These are phyloP conservation scores for Bufotes viridis DNA, from an alignment of 2,797 vertebrate species.

Conservation along the genomic window DNA sequence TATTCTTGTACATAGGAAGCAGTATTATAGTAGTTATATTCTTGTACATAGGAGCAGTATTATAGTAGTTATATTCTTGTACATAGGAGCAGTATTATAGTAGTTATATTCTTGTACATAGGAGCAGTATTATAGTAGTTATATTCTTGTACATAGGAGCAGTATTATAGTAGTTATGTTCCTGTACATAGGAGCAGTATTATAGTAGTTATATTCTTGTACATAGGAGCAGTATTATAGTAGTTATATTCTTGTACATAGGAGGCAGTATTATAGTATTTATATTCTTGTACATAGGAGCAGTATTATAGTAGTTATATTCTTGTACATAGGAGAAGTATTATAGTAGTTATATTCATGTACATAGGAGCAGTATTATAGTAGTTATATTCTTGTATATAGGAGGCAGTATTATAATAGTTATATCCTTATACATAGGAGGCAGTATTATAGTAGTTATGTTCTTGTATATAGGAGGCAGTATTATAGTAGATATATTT, in stretches of 20 bases:
- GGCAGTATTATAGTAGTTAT: too few relatives aligned
- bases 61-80: slow-evolving; percentile 2
- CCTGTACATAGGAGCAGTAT: not conserved
- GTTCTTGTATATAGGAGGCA: too few relatives aligned
- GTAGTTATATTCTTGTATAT: slow-evolving; percentile 8
- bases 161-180: slow-evolving; percentile 17
- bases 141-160: slow-evolving; percentile 11
- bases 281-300: not conserved
- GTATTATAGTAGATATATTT: too few relatives aligned
- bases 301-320: slow-evolving; percentile 13
- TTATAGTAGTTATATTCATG: slow-evolving; percentile 1
- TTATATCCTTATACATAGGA: not conserved
- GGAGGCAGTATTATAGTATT: not conserved
- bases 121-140: slow-evolving; percentile 14
- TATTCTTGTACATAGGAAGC: not conserved
- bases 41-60: not conserved
- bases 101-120: slow-evolving; percentile 24
- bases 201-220: slow-evolving; percentile 7
- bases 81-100: slow-evolving; percentile 8
- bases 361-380: not conserved
- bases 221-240: not conserved
- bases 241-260: not conserved
- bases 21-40: slow-evolving; percentile 12
- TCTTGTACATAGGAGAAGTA: not conserved
- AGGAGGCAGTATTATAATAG: not conserved